Percentiles rank a stretch among this genome's conserved stretches.
Conservation (phyloP, 2,113 vertebrate genomes). For the Polyodon spathula region DNA sequence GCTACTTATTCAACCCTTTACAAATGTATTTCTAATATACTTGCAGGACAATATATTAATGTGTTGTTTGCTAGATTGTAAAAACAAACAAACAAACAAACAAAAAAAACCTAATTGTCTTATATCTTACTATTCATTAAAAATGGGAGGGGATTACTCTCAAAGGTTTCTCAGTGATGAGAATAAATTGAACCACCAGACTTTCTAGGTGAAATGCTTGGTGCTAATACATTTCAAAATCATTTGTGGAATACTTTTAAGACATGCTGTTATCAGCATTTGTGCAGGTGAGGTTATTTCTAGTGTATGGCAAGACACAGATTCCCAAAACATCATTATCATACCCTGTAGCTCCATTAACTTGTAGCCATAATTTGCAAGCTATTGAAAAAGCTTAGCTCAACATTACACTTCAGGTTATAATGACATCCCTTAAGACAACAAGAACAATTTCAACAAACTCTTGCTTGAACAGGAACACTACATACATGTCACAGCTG, state of each 20-base stretch:
- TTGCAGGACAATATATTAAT: neutral
- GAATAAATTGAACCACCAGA: neutral
- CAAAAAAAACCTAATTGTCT: neutral
- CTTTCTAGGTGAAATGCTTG: neutral
- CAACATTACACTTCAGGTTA: neutral
- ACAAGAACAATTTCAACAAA: neutral
- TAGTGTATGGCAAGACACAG: too few relatives aligned
- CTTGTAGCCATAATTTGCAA: neutral
- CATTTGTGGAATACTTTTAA: too few relatives aligned
- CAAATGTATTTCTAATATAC: neutral
- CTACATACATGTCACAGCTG: neutral
- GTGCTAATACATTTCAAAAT: neutral
- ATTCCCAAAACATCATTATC: neutral
- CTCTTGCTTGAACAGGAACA: neutral
- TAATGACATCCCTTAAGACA: neutral
- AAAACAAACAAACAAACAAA: too few relatives aligned
- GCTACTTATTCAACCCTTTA: neutral
- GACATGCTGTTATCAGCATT: too few relatives aligned
- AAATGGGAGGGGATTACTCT: neutral
- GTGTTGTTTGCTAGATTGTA: neutral
- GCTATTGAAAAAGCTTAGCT: neutral
- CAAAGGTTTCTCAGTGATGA: neutral
- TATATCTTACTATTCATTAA: neutral
- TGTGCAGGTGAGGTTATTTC: too few relatives aligned
- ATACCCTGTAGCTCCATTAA: neutral